phyloP scores from a whole-genome alignment of 2,888 invertebrate species.

The Spisula subtruncata region DNA sequence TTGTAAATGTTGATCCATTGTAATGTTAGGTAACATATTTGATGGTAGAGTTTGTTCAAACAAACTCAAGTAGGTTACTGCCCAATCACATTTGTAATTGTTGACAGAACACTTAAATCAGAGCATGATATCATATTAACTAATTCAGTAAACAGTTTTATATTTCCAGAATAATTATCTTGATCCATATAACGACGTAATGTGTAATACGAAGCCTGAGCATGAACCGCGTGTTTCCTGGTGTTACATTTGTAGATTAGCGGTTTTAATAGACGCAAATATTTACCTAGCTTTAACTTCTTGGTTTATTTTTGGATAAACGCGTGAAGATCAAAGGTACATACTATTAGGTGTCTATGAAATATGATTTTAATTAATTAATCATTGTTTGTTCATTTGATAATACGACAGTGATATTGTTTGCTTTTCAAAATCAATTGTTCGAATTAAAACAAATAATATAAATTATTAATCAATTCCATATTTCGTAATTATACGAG shows the following conservation, averaged over 20 bases:
- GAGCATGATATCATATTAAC: slow-evolving; percentile 6
- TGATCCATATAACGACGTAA: neutral
- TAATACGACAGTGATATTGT: no score
- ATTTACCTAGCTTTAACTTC: neutral
- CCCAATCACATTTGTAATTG: neutral
- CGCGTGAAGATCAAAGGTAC: neutral
- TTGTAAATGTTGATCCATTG: neutral
- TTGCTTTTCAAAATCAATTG: no score
- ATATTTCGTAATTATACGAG: no score
- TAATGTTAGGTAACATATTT: neutral
- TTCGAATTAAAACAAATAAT: no score
- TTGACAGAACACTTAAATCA: neutral
- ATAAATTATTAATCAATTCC: no score
- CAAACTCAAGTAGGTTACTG: neutral
- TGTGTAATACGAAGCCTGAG: neutral
- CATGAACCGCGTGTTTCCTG: neutral
- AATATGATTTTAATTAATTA: slow-evolving; percentile 12
- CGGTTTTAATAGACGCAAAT: neutral
- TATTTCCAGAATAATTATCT: neutral
- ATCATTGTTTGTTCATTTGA: neutral
- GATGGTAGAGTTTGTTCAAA: neutral
- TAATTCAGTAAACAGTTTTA: neutral
- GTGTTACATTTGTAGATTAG: no score
- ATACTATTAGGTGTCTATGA: neutral
- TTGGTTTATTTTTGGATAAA: neutral